phyloP scores from a whole-genome alignment of 1,140 invertebrate genomes.

The Drosophila baimaii region DNA sequence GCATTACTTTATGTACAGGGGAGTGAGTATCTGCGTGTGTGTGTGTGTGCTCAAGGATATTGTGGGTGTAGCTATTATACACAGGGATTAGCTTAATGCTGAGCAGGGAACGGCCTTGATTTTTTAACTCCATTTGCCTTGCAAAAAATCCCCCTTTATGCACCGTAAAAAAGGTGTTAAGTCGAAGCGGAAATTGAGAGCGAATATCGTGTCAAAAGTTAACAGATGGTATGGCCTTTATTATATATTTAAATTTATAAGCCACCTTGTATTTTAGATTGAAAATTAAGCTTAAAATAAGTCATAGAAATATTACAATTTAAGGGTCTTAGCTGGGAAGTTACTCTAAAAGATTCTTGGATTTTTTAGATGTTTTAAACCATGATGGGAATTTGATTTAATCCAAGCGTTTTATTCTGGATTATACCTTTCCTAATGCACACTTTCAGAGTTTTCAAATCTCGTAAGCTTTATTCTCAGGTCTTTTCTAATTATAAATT shows the following conservation, averaged over 20 bases:
- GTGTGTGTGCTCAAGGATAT: conserved; percentile 6
- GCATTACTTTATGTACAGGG: conserved; percentile 40
- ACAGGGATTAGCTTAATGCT: conserved; percentile 18
- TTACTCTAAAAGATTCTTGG: no score
- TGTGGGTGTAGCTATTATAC: conserved; percentile 29
- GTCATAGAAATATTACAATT: no score
- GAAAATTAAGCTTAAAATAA: no score
- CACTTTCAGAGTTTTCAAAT: no score
- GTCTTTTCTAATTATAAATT: no score
- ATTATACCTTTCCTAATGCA: no score
- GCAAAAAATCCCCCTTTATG: background rate
- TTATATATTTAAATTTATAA: background rate
- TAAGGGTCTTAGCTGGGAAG: no score
- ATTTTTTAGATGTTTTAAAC: no score
- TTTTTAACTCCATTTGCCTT: background rate
- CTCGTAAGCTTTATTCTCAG: no score
- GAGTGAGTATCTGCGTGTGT: conserved; percentile 5
- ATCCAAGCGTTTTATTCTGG: no score
- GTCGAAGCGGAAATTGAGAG: background rate
- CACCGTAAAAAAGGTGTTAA: background rate
- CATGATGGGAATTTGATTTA: no score
- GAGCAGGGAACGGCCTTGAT: conserved; percentile 14
- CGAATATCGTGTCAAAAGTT: background rate
- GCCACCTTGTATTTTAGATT: background rate
- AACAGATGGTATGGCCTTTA: background rate